Evolutionary conservation across 2,888 invertebrate species (phyloP).

Genomic region (Pycnomerus fuliginosus): DNA sequence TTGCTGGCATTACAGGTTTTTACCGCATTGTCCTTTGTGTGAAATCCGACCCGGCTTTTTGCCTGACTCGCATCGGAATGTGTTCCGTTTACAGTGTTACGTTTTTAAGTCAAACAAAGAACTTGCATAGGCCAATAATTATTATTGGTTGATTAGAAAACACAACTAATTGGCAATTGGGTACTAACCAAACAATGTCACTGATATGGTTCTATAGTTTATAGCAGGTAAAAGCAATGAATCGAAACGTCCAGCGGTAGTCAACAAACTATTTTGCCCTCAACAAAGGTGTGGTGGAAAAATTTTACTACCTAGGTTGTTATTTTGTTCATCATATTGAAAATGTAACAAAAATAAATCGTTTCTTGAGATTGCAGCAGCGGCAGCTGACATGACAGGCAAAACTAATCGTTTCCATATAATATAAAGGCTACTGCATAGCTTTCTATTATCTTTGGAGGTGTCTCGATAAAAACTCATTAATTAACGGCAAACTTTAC

Average conservation of each 20-base stretch:
- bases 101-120: constrained; percentile 38
- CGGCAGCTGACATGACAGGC: constrained; percentile 26
- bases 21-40: constrained; percentile 49
- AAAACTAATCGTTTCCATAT: constrained; percentile 27
- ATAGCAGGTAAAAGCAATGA: no score
- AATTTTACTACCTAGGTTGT: no score
- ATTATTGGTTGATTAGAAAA: constrained; percentile 28
- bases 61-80: constrained; percentile 44
- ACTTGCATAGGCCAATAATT: constrained; percentile 25
- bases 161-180: constrained; percentile 17
- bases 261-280: no score
- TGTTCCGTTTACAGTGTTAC: constrained; percentile 42
- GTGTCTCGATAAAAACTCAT: constrained; percentile 20
- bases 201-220: no score
- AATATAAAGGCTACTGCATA: constrained; percentile 26
- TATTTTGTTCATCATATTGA: no score
- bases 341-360: constrained; percentile 21
- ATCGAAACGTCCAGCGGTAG: no score
- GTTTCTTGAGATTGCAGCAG: constrained; percentile 20
- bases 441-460: constrained; percentile 24
- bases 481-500: constrained; percentile 19
- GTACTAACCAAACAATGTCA: constrained; percentile 11
- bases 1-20: constrained; percentile 49
- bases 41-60: constrained; percentile 48
- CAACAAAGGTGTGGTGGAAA: no score